Evolutionary conservation across 2,797 vertebrate species (phyloP).

Genomic region (Acrocephalus scirpaceus): DNA sequence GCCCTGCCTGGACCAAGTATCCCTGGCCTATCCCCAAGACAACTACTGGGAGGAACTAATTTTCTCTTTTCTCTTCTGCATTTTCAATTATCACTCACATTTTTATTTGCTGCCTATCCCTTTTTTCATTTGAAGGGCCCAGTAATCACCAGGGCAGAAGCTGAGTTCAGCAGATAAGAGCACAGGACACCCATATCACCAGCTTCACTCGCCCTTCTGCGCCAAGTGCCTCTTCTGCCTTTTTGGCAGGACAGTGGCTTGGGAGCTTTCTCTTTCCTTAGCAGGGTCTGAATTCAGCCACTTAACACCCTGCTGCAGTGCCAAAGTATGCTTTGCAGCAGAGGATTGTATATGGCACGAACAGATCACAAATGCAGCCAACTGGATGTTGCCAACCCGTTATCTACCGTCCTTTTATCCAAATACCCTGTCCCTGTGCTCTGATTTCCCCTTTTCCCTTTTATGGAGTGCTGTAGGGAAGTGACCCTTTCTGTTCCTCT

Average conservation of each 20-base stretch:
- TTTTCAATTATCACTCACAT: constrained; percentile 5
- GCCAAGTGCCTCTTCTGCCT: not conserved
- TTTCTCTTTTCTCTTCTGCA: not conserved
- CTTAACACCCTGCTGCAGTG: not conserved
- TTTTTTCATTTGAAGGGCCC: not conserved
- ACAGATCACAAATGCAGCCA: not conserved
- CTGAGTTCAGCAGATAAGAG: not conserved
- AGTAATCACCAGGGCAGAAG: not conserved
- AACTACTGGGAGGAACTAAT: not conserved
- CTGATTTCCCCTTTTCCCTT: not conserved
- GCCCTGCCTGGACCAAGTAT: not conserved
- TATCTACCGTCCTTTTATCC: not conserved
- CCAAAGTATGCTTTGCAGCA: not conserved
- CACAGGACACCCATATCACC: accelerated
- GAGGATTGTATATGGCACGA: not conserved
- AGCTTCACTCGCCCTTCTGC: not conserved
- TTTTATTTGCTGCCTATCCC: not conserved
- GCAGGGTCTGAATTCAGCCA: constrained; percentile 1
- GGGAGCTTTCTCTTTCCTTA: not conserved
- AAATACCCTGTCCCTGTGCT: not conserved
- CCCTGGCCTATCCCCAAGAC: not conserved
- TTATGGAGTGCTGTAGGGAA: not conserved
- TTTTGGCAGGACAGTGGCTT: not conserved
- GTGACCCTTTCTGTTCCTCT: not conserved
- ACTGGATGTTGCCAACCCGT: not conserved